Evolutionary conservation across 2,888 invertebrate genomes (phyloP).

Genomic region (Epiblema foenella): DNA sequence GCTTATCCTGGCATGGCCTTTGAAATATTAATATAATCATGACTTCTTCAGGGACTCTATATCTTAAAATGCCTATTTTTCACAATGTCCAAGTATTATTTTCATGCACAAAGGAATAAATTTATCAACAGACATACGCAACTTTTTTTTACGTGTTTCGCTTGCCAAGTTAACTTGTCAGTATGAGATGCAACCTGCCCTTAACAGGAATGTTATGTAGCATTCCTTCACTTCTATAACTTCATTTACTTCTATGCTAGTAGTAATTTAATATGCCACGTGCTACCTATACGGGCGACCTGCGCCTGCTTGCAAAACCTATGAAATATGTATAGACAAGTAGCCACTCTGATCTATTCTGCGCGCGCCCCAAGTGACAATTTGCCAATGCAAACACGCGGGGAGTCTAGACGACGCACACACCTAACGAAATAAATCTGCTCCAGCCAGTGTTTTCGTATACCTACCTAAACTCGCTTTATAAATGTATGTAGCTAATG

Average conservation of each 20-base stretch:
- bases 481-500: constrained; percentile 6
- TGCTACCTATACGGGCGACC: not conserved
- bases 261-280: not conserved
- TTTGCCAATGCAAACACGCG: constrained; percentile 52
- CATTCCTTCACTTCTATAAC: too few relatives aligned
- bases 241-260: not conserved
- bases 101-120: too few relatives aligned
- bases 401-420: constrained; percentile 51
- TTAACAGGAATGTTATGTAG: not conserved
- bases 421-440: constrained; percentile 47
- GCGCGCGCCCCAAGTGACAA: constrained; percentile 48
- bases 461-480: constrained; percentile 22
- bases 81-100: too few relatives aligned
- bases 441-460: constrained; percentile 36
- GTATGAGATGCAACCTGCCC: not conserved
- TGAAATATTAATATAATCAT: too few relatives aligned
- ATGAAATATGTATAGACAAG: constrained; percentile 19
- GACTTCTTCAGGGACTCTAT: too few relatives aligned
- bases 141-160: too few relatives aligned
- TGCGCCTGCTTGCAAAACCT: not conserved
- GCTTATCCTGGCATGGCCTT: too few relatives aligned
- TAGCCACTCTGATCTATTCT: constrained; percentile 27
- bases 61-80: too few relatives aligned
- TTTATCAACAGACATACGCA: too few relatives aligned
- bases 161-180: too few relatives aligned